These are phyloP conservation scores for Urosaurus nigricauda DNA, from an alignment of 2,797 vertebrate genomes.

Conservation along the genomic window DNA sequence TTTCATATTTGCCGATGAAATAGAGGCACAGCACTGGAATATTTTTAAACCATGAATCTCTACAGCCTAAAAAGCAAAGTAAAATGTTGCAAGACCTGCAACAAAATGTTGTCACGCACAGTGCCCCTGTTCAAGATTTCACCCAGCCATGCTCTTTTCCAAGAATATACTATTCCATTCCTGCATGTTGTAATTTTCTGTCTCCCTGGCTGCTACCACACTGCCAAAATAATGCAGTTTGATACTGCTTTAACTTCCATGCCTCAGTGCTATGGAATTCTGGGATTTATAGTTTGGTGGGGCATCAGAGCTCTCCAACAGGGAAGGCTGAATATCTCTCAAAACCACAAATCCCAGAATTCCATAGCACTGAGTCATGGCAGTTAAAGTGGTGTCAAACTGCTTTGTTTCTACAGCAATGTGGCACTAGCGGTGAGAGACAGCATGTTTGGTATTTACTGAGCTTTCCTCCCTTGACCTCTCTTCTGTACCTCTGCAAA, in stretches of 20 bases:
- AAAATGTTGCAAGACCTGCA: neutral
- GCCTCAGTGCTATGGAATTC: too few species aligned
- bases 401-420: too few species aligned
- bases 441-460: neutral
- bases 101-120: neutral
- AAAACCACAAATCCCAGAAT: too few species aligned
- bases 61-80: slow-evolving; percentile 53
- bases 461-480: neutral
- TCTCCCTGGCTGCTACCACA: too few species aligned
- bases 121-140: neutral
- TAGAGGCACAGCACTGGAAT: slow-evolving; percentile 75
- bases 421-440: neutral
- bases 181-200: neutral
- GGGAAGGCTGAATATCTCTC: too few species aligned
- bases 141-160: neutral
- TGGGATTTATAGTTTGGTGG: too few species aligned
- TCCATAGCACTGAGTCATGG: too few species aligned
- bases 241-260: too few species aligned
- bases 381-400: too few species aligned
- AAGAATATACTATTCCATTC: neutral
- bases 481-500: neutral
- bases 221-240: too few species aligned
- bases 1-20: slow-evolving; percentile 73
- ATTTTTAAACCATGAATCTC: slow-evolving; percentile 72
- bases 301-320: too few species aligned